Conservation (phyloP, 1,140 invertebrate species). For the Adelges cooleyi region DNA sequence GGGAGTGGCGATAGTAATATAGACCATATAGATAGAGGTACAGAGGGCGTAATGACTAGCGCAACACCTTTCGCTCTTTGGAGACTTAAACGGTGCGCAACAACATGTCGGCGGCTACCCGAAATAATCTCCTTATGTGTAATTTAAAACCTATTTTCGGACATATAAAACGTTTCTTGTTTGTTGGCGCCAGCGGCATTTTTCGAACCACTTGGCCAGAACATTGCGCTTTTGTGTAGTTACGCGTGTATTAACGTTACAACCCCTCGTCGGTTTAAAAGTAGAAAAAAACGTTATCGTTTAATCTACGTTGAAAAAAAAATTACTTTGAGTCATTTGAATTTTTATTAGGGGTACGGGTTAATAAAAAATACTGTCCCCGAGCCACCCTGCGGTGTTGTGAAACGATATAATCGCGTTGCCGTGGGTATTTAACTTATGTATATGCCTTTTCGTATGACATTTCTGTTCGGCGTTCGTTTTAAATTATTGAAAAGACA, state of each 20-base stretch:
- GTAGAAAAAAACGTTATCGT: not conserved
- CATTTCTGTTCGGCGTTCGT: too few relatives aligned
- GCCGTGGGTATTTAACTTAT: too few relatives aligned
- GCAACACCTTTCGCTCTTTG: not conserved
- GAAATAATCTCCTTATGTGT: not conserved
- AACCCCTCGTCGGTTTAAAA: not conserved
- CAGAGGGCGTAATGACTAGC: not conserved
- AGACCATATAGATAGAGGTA: not conserved
- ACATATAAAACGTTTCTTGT: not conserved
- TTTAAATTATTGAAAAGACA: too few relatives aligned
- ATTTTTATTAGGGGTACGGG: not conserved
- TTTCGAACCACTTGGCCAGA: not conserved
- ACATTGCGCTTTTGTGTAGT: not conserved
- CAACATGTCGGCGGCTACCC: not conserved
- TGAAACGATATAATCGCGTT: conserved; percentile 1
- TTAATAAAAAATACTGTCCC: not conserved
- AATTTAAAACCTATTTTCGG: not conserved
- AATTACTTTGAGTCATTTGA: not conserved
- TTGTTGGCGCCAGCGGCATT: not conserved
- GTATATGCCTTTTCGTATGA: too few relatives aligned
- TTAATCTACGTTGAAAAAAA: not conserved
- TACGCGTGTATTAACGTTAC: not conserved
- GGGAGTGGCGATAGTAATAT: not conserved
- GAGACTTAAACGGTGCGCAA: not conserved
- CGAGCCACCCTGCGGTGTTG: conserved; percentile 7